Base-by-base conservation (phyloP, 2,888 invertebrate species). In the Heliconius erato region DNA sequence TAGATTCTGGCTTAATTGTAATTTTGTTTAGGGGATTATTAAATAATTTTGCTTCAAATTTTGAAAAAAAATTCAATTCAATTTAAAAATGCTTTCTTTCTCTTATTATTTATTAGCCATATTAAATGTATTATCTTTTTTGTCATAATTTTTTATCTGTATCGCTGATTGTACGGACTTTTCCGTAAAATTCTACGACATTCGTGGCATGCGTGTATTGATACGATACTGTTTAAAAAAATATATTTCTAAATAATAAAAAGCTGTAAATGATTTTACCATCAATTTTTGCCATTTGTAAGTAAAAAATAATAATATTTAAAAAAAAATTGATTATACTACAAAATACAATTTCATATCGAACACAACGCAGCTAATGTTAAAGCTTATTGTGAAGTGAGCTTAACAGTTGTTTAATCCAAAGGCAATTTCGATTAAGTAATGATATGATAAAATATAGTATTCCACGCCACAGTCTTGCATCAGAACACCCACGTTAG, bases 401-500 rank as follows among this genome's bases (percentile, higher is more conserved):
- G 16, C 76, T 76, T 40, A 63, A 4, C 16, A 16, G 63, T 76
- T 35, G 63, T 76, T 76, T 63, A 35, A 40, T 76, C 74, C n/a
- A 65, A 81, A 32, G 77, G 69, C 74, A 32, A 40, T 82, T 79
- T 79, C 74, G 79, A 84, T 82, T 71, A 81, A 81, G 82, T 82
- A 81, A 82, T 82, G 76, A 80, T 82, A 81, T 72, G 79, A 67
- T 82, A 80, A 83, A 74, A 82, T 81, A 84, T 81, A 44, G 76
- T 79, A 71, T 79, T 80, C 78, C 81, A 74, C 69, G 80, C 79
- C 72, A 77, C 81, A 28, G 79, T 83, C 74, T 84, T 83, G 83
- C 84, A 82, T 84, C 86, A 86, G 84, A 84, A 82, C 84, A 83
- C 85, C 84, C 83, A 85, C 85, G 83, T 49, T 82, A 69, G 71